phyloP scores from a whole-genome alignment of 2,113 vertebrate genomes.

The Argyrosomus japonicus region DNA sequence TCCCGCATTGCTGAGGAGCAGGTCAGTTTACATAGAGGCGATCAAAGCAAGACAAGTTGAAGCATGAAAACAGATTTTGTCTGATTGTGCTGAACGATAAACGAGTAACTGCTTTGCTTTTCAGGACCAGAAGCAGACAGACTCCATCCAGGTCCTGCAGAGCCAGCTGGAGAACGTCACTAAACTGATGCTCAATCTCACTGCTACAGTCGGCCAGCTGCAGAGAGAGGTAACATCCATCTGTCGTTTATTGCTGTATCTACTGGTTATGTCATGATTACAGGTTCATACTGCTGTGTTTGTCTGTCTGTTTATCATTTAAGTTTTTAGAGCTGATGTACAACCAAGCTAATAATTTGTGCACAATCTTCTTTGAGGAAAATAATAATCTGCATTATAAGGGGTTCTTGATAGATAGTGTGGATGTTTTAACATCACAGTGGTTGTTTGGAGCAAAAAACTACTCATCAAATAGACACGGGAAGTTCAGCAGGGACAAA shows the following conservation, averaged over 20 bases:
- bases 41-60: background rate
- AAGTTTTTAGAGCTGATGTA: background rate
- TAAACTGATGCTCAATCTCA: slow-evolving; percentile 92
- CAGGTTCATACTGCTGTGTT: background rate
- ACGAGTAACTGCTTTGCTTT: background rate
- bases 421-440: background rate
- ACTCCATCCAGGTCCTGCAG: slow-evolving; percentile 95
- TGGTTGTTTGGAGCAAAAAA: background rate
- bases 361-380: background rate
- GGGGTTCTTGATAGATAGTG: background rate
- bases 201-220: slow-evolving; percentile 87
- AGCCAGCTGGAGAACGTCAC: slow-evolving; percentile 94
- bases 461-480: no score
- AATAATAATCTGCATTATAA: background rate
- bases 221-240: slow-evolving; percentile 88
- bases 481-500: no score
- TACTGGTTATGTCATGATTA: background rate
- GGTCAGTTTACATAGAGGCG: slow-evolving; percentile 78
- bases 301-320: background rate
- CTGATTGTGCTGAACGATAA: accelerated
- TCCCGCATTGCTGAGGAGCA: slow-evolving; percentile 97
- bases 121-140: slow-evolving; percentile 95
- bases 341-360: background rate
- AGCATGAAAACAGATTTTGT: background rate
- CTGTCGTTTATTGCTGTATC: background rate